Percentiles rank a stretch among this genome's conserved stretches.
These are phyloP conservation scores for Pomatostomus ruficeps DNA, from an alignment of 2,113 vertebrate species.

Conservation along the genomic window DNA sequence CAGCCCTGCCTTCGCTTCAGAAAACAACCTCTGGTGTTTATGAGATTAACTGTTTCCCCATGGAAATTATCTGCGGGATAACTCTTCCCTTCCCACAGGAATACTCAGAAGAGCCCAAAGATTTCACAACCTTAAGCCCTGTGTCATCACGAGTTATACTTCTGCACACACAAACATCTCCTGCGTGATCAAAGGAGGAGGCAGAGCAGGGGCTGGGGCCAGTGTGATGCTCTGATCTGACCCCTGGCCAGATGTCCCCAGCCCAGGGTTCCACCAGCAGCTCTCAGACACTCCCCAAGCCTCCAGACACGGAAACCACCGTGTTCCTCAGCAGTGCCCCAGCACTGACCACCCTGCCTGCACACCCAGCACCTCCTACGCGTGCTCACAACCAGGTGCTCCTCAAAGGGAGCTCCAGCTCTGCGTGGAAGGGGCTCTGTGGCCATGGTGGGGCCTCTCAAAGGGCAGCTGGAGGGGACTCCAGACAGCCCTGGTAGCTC, in stretches of 20 bases:
- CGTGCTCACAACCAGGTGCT: background rate
- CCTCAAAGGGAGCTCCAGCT: background rate
- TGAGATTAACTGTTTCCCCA: background rate
- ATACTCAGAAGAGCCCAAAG: background rate
- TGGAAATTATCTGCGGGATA: background rate
- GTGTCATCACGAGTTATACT: background rate
- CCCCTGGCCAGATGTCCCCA: background rate
- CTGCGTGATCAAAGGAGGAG: accelerated
- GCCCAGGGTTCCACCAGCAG: background rate
- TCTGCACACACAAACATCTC: background rate
- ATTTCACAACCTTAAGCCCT: background rate
- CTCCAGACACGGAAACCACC: background rate
- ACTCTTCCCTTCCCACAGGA: conserved; percentile 17
- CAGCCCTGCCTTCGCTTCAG: background rate
- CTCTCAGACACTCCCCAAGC: background rate
- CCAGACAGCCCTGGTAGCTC: background rate
- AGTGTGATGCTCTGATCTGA: background rate
- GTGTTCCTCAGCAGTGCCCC: background rate
- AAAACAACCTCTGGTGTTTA: background rate
- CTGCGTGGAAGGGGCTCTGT: background rate
- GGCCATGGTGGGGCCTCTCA: background rate
- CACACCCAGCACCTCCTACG: background rate
- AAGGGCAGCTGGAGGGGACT: background rate
- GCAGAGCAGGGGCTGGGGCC: background rate
- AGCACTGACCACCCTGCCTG: background rate